phyloP scores from a whole-genome alignment of 2,888 invertebrate species.

The Ectobius pallidus region DNA sequence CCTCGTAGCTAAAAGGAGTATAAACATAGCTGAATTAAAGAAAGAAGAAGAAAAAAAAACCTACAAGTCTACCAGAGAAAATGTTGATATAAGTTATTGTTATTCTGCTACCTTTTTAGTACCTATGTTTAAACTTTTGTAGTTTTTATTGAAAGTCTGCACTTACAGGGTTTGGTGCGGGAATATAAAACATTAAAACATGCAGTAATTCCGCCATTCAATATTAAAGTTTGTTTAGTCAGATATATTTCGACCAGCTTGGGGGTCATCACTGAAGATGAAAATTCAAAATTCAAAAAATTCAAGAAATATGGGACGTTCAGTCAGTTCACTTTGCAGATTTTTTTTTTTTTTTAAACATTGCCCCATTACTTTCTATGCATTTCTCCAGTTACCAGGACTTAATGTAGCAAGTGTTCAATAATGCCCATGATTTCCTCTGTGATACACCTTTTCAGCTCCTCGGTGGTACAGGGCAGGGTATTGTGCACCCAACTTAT shows the following conservation, averaged over 20 bases:
- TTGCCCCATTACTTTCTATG: not conserved
- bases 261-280: not conserved
- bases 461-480: not conserved
- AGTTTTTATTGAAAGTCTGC: too few species aligned
- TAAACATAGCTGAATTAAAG: too few species aligned
- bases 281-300: not conserved
- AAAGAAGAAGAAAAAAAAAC: too few species aligned
- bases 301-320: not conserved
- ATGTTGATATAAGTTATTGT: too few species aligned
- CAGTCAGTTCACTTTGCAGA: not conserved
- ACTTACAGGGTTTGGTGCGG: not conserved
- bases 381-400: not conserved
- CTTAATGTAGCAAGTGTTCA: not conserved
- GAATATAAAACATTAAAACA: not conserved
- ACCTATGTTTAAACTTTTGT: too few species aligned
- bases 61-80: too few species aligned
- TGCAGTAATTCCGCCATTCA: too few species aligned
- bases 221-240: too few species aligned
- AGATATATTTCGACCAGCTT: not conserved
- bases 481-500: not conserved
- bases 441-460: not conserved
- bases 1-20: too few species aligned
- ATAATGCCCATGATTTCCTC: not conserved
- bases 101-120: too few species aligned
- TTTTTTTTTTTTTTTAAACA: not conserved